These are phyloP conservation scores for Matsumurasca onukii DNA, from an alignment of 1,140 invertebrate genomes.

Conservation along the genomic window DNA sequence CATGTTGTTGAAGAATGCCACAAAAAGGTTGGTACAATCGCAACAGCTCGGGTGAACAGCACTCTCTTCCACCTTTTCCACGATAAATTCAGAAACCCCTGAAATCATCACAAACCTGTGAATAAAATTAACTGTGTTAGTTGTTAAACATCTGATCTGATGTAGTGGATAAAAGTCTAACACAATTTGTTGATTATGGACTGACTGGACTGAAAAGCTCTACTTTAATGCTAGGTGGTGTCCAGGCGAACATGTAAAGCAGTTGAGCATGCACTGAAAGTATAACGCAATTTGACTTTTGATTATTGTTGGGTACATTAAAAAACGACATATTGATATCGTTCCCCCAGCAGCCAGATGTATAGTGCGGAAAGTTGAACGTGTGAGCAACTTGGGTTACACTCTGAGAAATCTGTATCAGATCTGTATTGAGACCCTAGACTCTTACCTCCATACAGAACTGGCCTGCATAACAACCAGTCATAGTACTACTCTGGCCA, in stretches of 20 bases:
- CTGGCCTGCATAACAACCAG: slow-evolving; percentile 74
- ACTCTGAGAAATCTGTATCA: too few relatives aligned
- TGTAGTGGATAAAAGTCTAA: neutral
- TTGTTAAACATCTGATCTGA: too few relatives aligned
- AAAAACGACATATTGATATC: too few relatives aligned
- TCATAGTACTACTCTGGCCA: slow-evolving; percentile 90
- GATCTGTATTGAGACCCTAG: too few relatives aligned
- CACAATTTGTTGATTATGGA: neutral
- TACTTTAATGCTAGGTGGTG: too few relatives aligned
- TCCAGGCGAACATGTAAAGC: too few relatives aligned
- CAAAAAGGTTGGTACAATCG: slow-evolving; percentile 85
- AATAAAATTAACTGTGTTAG: neutral
- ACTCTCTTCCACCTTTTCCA: slow-evolving; percentile 90
- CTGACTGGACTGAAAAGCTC: neutral
- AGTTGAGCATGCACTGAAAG: too few relatives aligned
- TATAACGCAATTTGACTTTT: too few relatives aligned
- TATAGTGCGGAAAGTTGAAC: too few relatives aligned
- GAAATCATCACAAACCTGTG: slow-evolving; percentile 38
- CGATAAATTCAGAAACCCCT: slow-evolving; percentile 86
- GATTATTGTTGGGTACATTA: too few relatives aligned
- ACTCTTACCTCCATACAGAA: slow-evolving; percentile 67
- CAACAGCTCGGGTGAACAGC: slow-evolving; percentile 81
- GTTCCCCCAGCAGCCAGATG: too few relatives aligned
- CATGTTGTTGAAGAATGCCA: slow-evolving; percentile 74
- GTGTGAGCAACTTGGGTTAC: too few relatives aligned